Conservation (phyloP, 2,888 invertebrate species). For the Epinotia brunnichana region DNA sequence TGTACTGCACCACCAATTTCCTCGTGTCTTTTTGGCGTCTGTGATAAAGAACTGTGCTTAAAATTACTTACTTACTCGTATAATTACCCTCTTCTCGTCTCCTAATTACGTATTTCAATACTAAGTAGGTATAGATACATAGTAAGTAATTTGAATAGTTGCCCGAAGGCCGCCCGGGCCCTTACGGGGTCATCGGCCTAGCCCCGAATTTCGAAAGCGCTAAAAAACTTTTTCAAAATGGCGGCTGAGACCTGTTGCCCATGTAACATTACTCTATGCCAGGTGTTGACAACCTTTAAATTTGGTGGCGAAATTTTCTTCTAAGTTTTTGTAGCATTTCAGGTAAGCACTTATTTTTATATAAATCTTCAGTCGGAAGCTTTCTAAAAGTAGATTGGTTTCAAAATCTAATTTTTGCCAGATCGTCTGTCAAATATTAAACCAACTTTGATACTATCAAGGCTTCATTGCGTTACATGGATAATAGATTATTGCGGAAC, state of each 20-base stretch:
- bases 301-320: conserved; percentile 25
- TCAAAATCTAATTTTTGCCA: background rate
- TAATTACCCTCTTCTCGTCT: background rate
- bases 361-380: no score
- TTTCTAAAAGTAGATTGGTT: no score
- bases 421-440: no score
- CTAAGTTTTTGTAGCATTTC: background rate
- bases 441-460: no score
- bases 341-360: no score
- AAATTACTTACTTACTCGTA: background rate
- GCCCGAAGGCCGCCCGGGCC: conserved; percentile 46
- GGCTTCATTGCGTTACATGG: no score
- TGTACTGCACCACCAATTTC: no score
- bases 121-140: background rate
- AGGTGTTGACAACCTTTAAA: conserved; percentile 63
- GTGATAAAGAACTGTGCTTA: background rate
- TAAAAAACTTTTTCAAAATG: conserved; percentile 80
- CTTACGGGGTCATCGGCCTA: conserved; percentile 79
- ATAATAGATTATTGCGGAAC: no score
- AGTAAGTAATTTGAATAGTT: conserved; percentile 27
- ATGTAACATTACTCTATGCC: conserved; percentile 83
- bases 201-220: conserved; percentile 82
- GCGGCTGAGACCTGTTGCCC: conserved; percentile 79
- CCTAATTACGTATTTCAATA: background rate
- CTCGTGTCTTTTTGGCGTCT: no score